phyloP scores from a whole-genome alignment of 2,113 vertebrate genomes.

The Tachycineta bicolor region DNA sequence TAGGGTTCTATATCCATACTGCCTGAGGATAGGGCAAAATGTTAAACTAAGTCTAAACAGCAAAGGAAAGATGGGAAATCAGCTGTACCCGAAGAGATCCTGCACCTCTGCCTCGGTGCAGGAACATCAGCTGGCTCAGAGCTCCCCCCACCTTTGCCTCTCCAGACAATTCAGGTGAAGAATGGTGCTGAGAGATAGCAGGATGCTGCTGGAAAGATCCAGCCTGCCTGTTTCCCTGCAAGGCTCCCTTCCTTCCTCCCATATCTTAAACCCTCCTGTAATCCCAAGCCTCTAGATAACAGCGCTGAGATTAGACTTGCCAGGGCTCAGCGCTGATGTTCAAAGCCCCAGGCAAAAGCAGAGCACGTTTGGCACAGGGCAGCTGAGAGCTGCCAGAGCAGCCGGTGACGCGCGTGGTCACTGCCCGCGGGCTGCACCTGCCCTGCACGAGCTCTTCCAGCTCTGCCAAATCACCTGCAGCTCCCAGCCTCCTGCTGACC shows the following conservation, averaged over 20 bases:
- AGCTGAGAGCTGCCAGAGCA: not conserved
- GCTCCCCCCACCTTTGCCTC: not conserved
- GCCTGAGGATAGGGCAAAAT: not conserved
- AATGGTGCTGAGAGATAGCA: not conserved
- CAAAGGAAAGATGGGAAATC: not conserved
- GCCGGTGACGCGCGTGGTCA: rapidly evolving
- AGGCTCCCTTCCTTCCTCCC: not conserved
- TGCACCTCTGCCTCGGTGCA: not conserved
- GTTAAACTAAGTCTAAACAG: not conserved
- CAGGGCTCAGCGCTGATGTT: not conserved
- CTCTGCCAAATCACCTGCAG: not conserved
- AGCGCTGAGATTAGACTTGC: not conserved
- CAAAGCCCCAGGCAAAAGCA: not conserved
- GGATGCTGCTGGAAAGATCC: not conserved
- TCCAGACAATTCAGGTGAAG: not conserved
- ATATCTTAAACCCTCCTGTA: not conserved
- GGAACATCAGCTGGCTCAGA: not conserved
- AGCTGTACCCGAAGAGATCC: not conserved
- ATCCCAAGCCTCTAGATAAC: not conserved
- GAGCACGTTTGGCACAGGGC: not conserved
- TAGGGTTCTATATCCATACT: not conserved
- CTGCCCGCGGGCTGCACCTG: not conserved
- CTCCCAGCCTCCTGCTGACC: not conserved
- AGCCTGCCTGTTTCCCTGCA: not conserved
- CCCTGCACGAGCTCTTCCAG: rapidly evolving